Base-by-base conservation (phyloP, 2,113 vertebrate species). In the Mus pahari region DNA sequence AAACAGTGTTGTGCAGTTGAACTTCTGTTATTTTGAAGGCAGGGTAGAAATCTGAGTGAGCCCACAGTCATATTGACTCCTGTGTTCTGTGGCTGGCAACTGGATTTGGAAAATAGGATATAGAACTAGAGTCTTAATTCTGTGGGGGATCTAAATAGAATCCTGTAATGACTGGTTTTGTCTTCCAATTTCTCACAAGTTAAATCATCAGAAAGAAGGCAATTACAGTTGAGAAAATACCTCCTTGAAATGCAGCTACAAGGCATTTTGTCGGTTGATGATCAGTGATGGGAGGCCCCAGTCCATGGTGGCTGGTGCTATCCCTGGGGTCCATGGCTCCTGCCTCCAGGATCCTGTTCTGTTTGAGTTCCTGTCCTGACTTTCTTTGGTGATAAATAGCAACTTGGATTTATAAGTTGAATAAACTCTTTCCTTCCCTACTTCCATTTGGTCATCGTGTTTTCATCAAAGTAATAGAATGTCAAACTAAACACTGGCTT, bases 1-100 rank as follows among this genome's bases (percentile, higher is more conserved):
- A 8, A 0, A 1, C 7, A 22, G 10, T 26, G 10, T 2, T 28
- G 0, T 17, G 1, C 9, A 66, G 24, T 60, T 17, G 8, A 39
- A 36, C 28, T 11, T 3, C 3, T 8, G 3, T 45, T 87, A 9
- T 66, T 36, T 14, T 14, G 19, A 77, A 77, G 42, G 5, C 74
- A 77, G 36, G 24, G 4, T 70, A 75, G 58, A 50, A 11, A 70
- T 58, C n/a, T 13, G 7, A 10, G 22, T 5, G 33, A 28, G 75
- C 53, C 33, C 31, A 33, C 4, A 33, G 10, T 7, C n/a, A 22
- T 19, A 36, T 12, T 1, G 50, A 1, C n/a, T 74, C 86, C 13
- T 33, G 62, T 7, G 4, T 24, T 55, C 2, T 19, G 20, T 26
- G 9, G 4, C 39, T 58, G 42, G 16, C 58, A 42, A 36, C 28